Percentiles rank a stretch among this genome's conserved stretches.
These are phyloP conservation scores for Rhopalosiphum maidis DNA, from an alignment of 1,140 invertebrate genomes.

Conservation along the genomic window DNA sequence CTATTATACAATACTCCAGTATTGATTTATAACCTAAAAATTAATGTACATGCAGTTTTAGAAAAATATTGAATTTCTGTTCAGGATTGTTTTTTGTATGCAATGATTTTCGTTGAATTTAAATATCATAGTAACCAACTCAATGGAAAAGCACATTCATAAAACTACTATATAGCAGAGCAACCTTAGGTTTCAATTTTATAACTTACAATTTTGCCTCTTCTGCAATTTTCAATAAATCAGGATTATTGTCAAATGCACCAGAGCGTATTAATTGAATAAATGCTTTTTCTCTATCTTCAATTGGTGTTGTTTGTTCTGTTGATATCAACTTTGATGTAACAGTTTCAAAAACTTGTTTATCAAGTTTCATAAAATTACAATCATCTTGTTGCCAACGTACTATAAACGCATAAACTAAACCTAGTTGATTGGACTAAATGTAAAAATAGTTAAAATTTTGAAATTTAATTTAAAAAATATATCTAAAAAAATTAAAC, in stretches of 20 bases:
- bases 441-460: conserved; percentile 53
- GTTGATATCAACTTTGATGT: conserved; percentile 13
- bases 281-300: conserved; percentile 54
- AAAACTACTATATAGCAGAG: background rate
- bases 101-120: too few relatives aligned
- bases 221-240: conserved; percentile 36
- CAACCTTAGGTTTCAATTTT: background rate
- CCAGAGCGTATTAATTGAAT: conserved; percentile 45
- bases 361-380: conserved; percentile 40
- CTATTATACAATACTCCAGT: too few relatives aligned
- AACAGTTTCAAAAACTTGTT: conserved; percentile 22
- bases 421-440: conserved; percentile 69
- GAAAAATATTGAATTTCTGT: too few relatives aligned
- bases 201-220: conserved; percentile 49
- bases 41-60: too few relatives aligned
- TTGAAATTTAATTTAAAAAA: conserved; percentile 60
- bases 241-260: conserved; percentile 23
- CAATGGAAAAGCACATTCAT: background rate
- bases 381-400: conserved; percentile 39
- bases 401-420: conserved; percentile 77
- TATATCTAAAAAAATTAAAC: background rate
- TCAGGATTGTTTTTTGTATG: too few relatives aligned
- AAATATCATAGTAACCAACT: too few relatives aligned
- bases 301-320: conserved; percentile 46
- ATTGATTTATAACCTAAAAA: too few relatives aligned